phyloP scores from a whole-genome alignment of 2,888 invertebrate genomes.

The Morpho deidamia region DNA sequence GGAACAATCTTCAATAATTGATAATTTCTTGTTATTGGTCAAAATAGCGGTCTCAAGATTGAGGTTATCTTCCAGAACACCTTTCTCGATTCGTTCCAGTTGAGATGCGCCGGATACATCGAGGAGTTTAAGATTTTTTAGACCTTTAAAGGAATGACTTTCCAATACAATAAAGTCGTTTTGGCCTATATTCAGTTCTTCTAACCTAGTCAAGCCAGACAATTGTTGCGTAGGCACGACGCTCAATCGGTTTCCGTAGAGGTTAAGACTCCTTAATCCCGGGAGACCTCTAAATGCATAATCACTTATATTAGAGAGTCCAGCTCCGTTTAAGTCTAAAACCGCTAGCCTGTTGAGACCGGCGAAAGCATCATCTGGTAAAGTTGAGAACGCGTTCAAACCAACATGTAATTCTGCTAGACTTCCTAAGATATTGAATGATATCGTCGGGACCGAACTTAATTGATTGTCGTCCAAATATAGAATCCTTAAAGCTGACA shows the following conservation, averaged over 20 bases:
- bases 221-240: constrained; percentile 87
- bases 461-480: constrained; percentile 92
- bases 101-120: constrained; percentile 89
- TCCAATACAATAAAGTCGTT: constrained; percentile 86
- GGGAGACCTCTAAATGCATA: constrained; percentile 87
- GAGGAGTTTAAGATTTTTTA: constrained; percentile 85
- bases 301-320: constrained; percentile 86
- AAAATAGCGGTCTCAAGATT: constrained; percentile 88
- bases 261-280: constrained; percentile 85
- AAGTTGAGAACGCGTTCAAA: constrained; percentile 86
- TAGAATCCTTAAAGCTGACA: constrained; percentile 86
- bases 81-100: constrained; percentile 84
- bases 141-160: constrained; percentile 86
- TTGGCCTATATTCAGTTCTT: constrained; percentile 89
- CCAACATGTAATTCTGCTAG: constrained; percentile 92
- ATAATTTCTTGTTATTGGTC: constrained; percentile 86
- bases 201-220: constrained; percentile 83
- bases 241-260: constrained; percentile 88
- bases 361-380: constrained; percentile 88
- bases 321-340: constrained; percentile 89
- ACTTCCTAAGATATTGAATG: constrained; percentile 85
- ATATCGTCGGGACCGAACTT: constrained; percentile 85
- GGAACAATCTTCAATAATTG: constrained; percentile 85
- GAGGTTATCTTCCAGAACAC: constrained; percentile 87
- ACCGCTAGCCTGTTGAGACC: constrained; percentile 86